Percentiles rank a stretch among this genome's conserved stretches.
Evolutionary conservation across 2,888 invertebrate genomes (phyloP).

Genomic region (Mesorhabditis spiculigera): DNA sequence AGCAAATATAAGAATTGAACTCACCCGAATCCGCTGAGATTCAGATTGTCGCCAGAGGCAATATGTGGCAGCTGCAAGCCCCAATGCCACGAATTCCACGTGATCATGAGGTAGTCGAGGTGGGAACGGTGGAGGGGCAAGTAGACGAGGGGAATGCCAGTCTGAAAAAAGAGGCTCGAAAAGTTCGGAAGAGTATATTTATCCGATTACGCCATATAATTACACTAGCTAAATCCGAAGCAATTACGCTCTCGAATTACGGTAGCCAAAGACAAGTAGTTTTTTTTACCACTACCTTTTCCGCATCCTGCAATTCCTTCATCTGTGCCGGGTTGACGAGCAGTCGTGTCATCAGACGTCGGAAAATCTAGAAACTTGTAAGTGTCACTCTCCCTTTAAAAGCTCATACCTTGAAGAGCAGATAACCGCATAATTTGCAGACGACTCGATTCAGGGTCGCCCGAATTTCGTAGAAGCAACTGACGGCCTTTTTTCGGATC

Average conservation of each 20-base stretch:
- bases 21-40: slow-evolving; percentile 85
- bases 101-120: slow-evolving; percentile 88
- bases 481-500: slow-evolving; percentile 15
- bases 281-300: slow-evolving; percentile 23
- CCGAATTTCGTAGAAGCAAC: slow-evolving; percentile 38
- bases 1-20: no score
- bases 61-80: slow-evolving; percentile 82
- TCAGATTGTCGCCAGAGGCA: slow-evolving; percentile 90
- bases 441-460: slow-evolving; percentile 41
- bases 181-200: no score
- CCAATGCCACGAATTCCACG: slow-evolving; percentile 80
- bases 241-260: no score
- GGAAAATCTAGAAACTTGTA: slow-evolving; percentile 29
- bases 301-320: slow-evolving; percentile 35
- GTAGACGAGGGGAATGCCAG: slow-evolving; percentile 74
- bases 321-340: slow-evolving; percentile 46
- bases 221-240: no score
- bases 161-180: slow-evolving; percentile 22
- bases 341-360: slow-evolving; percentile 41
- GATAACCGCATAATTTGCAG: slow-evolving; percentile 44
- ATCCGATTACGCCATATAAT: no score
- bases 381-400: not conserved
- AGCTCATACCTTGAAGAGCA: slow-evolving; percentile 40
- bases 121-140: slow-evolving; percentile 86
- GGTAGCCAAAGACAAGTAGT: no score